Evolutionary conservation across 2,113 vertebrate species (phyloP).

Genomic region (Chaetops frenatus): DNA sequence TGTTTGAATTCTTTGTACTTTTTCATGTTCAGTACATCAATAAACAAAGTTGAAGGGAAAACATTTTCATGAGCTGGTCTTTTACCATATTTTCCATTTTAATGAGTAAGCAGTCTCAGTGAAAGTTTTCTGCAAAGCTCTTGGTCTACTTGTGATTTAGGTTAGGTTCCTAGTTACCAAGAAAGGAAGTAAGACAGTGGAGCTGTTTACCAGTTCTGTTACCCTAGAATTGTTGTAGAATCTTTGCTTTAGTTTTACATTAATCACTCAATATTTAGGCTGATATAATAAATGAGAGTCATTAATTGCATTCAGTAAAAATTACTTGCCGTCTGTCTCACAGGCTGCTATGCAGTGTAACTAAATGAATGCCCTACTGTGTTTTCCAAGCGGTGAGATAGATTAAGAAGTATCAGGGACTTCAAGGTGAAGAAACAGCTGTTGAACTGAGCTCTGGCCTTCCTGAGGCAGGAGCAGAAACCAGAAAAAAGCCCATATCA

Average conservation of each 20-base stretch:
- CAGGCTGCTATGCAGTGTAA: neutral
- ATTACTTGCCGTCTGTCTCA: neutral
- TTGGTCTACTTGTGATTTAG: neutral
- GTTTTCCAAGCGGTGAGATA: neutral
- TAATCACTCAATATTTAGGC: neutral
- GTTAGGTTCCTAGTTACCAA: neutral
- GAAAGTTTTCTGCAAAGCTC: neutral
- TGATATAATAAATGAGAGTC: neutral
- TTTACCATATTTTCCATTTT: neutral
- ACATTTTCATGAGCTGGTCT: slow-evolving; percentile 53
- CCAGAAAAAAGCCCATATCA: neutral
- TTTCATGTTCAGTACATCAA: slow-evolving; percentile 99
- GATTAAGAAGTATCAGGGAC: no score
- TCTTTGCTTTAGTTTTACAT: neutral
- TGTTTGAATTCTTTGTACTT: slow-evolving; percentile 97
- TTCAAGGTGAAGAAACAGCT: neutral
- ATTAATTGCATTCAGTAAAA: neutral
- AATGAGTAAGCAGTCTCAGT: neutral
- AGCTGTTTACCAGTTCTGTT: neutral
- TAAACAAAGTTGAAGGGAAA: slow-evolving; percentile 99
- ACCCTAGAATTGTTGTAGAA: neutral
- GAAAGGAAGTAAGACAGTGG: neutral
- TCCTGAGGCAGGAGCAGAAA: neutral
- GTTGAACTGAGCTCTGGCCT: neutral
- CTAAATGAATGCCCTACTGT: neutral